Base-by-base conservation (phyloP, 2,113 vertebrate genomes). In the Burhinus oedicnemus region DNA sequence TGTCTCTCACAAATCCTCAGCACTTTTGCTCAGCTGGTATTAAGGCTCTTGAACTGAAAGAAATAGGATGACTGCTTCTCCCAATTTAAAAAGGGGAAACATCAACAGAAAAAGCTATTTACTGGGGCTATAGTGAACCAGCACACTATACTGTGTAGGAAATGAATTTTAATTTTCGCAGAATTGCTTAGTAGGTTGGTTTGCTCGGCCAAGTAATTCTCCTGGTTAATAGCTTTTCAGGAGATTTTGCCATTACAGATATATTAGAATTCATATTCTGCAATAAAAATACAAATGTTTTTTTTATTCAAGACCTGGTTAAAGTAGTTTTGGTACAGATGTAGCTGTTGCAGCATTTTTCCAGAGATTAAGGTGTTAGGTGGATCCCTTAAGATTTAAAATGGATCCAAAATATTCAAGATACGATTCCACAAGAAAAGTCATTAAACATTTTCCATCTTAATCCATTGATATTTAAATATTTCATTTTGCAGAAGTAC, bases 121-220 rank as follows among this genome's bases (percentile, higher is more conserved):
- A 71, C 72, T 29, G 8, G 18, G 15, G 9, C 64, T 86, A 40
- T 45, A 86, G 79, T 68, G n/a, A 90, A 68, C 23, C 34, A 70
- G 64, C 29, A 86, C 44, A 71, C 76, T 75, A 11, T n/a, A 61
- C 19, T 38, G 9, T 88, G 64, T 72, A 75, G 68, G 80, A 95
- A 93, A 94, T 91, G 12, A 87, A 94, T 95, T 97, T 93, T 95
- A 93, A 96, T 92, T 97, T 94, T 93, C 13, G 0, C 16, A 89
- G 64, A 94, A 87, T 71, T 91, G 68, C 87, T 94, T 94, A 82
- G 60, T 55, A 89, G 27, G 79, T 65, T 86, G 42, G 44, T 90
- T 96, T 92, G 22, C 62, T 91, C 2, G 1, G 81, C 34, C 87
- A 92, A 94, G 85, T 93, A 93, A 84, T 71, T 96, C 40, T 89